These are phyloP conservation scores for Maconellicoccus hirsutus DNA, from an alignment of 1,140 invertebrate genomes.

Conservation along the genomic window DNA sequence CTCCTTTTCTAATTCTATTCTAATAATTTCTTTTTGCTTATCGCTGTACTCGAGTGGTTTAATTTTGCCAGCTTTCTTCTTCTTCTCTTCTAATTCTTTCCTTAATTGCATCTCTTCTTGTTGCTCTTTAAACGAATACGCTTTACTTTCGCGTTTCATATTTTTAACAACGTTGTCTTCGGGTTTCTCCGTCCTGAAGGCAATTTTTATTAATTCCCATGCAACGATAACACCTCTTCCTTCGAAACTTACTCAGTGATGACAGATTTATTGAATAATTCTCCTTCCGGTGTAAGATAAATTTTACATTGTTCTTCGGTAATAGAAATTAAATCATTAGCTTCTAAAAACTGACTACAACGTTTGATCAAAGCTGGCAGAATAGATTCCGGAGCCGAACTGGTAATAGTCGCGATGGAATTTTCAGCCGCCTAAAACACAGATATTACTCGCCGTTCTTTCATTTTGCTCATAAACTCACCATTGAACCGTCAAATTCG, in stretches of 20 bases:
- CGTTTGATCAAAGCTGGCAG: constrained; percentile 24
- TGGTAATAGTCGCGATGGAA: constrained; percentile 49
- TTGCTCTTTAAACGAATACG: constrained; percentile 94
- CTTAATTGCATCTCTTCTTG: constrained; percentile 83
- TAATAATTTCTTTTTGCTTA: constrained; percentile 88
- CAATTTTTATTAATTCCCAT: too few species aligned
- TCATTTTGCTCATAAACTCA: constrained; percentile 35
- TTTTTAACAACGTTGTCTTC: constrained; percentile 24
- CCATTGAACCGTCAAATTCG: constrained; percentile 43
- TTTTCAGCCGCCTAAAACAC: constrained; percentile 49
- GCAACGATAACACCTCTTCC: too few species aligned
- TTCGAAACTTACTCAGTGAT: constrained; percentile 63
- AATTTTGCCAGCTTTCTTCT: constrained; percentile 66
- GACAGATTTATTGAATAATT: constrained; percentile 81
- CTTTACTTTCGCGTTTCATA: constrained; percentile 89
- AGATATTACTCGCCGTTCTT: constrained; percentile 27
- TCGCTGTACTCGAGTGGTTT: constrained; percentile 63
- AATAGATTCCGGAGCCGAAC: constrained; percentile 43
- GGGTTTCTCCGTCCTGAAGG: constrained; percentile 24
- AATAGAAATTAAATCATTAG: constrained; percentile 43
- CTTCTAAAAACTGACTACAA: constrained; percentile 23
- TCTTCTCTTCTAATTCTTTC: constrained; percentile 85
- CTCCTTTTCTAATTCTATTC: constrained; percentile 78
- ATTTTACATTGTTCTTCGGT: constrained; percentile 80
- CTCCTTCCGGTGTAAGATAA: constrained; percentile 75